Evolutionary conservation across 2,797 vertebrate genomes (phyloP).

Genomic region (Basileuterus tristriatus): DNA sequence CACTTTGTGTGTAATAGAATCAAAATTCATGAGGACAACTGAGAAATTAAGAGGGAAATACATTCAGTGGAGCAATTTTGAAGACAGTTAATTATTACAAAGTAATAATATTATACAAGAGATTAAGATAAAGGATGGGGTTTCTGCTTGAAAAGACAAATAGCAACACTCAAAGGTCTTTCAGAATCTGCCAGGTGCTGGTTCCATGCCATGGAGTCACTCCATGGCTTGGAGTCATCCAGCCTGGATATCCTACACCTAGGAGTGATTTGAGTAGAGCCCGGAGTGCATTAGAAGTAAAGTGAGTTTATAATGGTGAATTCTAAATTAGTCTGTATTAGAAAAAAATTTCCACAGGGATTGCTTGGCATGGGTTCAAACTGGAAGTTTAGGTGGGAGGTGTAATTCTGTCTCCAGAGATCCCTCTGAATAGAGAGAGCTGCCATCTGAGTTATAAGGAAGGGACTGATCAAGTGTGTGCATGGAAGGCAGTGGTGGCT

Average conservation of each 20-base stretch:
- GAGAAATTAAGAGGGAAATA: not conserved
- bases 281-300: not conserved
- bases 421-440: not conserved
- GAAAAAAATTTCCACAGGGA: not conserved
- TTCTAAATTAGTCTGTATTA: not conserved
- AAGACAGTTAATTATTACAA: not conserved
- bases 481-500: not conserved
- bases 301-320: not conserved
- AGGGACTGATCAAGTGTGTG: not conserved
- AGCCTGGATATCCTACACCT: not conserved
- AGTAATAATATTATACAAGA: not conserved
- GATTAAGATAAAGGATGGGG: not conserved
- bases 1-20: not conserved
- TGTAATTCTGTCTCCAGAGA: not conserved
- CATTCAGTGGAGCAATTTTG: not conserved
- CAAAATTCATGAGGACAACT: not conserved
- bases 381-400: not conserved
- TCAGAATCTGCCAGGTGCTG: not conserved
- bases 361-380: not conserved
- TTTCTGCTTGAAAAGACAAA: not conserved
- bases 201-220: not conserved
- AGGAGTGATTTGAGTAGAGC: not conserved
- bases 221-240: not conserved
- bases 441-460: not conserved
- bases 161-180: not conserved